Conservation (phyloP, 2,888 invertebrate genomes). For the Entomobrya multifasciata region DNA sequence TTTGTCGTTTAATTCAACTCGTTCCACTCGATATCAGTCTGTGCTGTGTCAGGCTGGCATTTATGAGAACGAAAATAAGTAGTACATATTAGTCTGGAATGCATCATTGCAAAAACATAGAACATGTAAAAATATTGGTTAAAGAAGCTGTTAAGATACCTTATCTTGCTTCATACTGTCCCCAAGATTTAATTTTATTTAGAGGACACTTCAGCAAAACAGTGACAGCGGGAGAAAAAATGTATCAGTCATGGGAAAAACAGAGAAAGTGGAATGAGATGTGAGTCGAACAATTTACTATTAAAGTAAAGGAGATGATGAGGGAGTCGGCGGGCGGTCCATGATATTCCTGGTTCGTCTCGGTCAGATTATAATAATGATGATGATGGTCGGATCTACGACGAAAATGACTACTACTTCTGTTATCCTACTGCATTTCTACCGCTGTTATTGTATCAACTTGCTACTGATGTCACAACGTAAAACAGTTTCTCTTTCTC, state of each 20-base stretch:
- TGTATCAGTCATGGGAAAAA: constrained; percentile 62
- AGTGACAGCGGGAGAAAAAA: constrained; percentile 10
- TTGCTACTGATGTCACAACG: neutral
- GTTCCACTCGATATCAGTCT: too few relatives aligned
- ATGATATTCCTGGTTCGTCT: constrained; percentile 59
- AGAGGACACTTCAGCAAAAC: neutral
- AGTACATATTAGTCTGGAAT: too few relatives aligned
- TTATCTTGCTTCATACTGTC: too few relatives aligned
- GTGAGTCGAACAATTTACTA: neutral
- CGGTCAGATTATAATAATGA: constrained; percentile 60
- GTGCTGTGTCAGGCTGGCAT: too few relatives aligned
- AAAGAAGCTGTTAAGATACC: too few relatives aligned
- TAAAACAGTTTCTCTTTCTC: neutral
- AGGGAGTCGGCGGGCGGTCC: constrained; percentile 56
- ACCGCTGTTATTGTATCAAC: neutral
- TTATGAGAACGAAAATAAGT: too few relatives aligned
- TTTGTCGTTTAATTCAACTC: too few relatives aligned
- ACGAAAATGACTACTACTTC: constrained; percentile 3
- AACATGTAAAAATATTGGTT: too few relatives aligned
- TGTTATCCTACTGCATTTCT: neutral
- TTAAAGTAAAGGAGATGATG: constrained; percentile 42
- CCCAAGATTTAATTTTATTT: too few relatives aligned
- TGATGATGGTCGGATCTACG: constrained; percentile 14
- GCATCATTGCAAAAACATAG: too few relatives aligned
- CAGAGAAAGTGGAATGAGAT: constrained; percentile 40